These are phyloP conservation scores for Buteo buteo DNA, from an alignment of 2,113 vertebrate genomes.

Conservation along the genomic window DNA sequence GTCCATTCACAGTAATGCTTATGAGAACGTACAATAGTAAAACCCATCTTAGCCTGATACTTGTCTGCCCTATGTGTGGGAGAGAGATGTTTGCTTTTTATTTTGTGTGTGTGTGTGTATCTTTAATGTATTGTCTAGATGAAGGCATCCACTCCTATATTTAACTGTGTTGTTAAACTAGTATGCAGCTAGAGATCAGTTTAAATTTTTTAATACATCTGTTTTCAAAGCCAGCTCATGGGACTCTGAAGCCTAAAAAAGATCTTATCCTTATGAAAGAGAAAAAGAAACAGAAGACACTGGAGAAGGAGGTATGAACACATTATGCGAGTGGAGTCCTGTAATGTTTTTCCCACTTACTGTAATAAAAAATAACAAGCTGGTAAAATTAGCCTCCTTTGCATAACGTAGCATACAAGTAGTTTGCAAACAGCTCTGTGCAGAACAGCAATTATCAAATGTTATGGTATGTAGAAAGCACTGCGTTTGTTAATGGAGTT, in stretches of 20 bases:
- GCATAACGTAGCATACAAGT: not conserved
- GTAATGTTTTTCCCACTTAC: not conserved
- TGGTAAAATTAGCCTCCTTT: not conserved
- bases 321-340: not conserved
- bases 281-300: slow-evolving; percentile 78
- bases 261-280: slow-evolving; percentile 67
- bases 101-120: not conserved
- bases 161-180: not conserved
- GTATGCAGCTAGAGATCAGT: not conserved
- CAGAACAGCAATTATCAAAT: not conserved
- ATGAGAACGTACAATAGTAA: not conserved
- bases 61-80: not conserved
- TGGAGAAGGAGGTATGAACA: slow-evolving; percentile 88
- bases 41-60: not conserved
- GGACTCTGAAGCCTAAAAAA: slow-evolving; percentile 71
- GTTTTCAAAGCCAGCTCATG: slow-evolving; percentile 22
- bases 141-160: not conserved
- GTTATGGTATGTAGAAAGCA: not conserved
- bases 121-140: not conserved
- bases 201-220: not conserved
- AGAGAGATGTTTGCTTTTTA: not conserved
- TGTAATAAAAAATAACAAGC: not conserved
- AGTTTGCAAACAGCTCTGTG: not conserved
- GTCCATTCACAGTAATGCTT: not conserved
- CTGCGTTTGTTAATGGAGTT: not conserved